phyloP scores from a whole-genome alignment of 2,888 invertebrate species.

The Galerucella pusilla region DNA sequence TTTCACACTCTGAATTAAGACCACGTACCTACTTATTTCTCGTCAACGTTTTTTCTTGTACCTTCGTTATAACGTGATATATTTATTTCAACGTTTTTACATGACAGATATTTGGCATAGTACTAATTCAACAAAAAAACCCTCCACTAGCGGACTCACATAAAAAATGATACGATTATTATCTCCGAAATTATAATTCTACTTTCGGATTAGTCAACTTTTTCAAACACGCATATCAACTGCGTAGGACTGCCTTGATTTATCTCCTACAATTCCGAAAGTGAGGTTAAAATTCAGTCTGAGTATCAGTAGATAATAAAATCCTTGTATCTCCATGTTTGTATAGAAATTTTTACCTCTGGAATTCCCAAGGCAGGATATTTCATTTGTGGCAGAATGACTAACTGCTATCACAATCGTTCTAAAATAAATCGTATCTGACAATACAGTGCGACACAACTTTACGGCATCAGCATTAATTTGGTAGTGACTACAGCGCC shows the following conservation, averaged over 20 bases:
- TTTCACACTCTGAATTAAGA: no score
- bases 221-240: conserved; percentile 25
- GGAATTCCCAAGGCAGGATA: conserved; percentile 30
- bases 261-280: conserved; percentile 24
- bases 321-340: conserved; percentile 31
- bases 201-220: conserved; percentile 26
- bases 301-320: conserved; percentile 37
- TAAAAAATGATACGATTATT: conserved; percentile 23
- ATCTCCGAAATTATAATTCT: conserved; percentile 31
- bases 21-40: no score
- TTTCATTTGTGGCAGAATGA: conserved; percentile 34
- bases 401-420: conserved; percentile 13
- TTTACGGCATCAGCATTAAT: no score
- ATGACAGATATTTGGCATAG: neutral
- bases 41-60: no score
- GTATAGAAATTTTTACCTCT: conserved; percentile 36
- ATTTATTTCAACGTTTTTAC: no score
- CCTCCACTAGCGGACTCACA: neutral
- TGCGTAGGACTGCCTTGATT: conserved; percentile 26
- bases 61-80: no score
- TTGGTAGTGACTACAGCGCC: no score
- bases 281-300: conserved; percentile 35
- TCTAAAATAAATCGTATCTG: neutral
- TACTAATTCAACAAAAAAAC: neutral
- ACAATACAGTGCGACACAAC: neutral